Conservation (phyloP, 2,113 vertebrate species). For the Phalacrocorax brasilianus region DNA sequence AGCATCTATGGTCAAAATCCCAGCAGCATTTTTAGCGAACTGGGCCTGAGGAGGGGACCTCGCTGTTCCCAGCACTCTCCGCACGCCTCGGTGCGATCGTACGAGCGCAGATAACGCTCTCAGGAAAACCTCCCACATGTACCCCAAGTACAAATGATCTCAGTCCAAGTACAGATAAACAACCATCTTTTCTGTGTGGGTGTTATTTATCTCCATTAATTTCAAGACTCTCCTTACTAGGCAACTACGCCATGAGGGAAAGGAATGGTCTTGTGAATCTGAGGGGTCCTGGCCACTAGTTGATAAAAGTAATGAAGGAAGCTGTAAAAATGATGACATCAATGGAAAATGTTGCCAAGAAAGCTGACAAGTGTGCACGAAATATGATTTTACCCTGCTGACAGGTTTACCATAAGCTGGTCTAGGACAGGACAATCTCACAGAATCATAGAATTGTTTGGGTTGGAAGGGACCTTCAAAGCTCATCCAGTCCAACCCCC, state of each 20-base stretch:
- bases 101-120: neutral
- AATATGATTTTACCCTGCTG: neutral
- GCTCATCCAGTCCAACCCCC: no score
- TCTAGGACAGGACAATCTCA: neutral
- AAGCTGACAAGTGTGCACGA: neutral
- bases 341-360: neutral
- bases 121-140: neutral
- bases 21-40: neutral
- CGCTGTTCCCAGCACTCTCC: neutral
- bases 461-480: no score
- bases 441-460: no score
- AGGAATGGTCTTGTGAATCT: neutral
- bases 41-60: neutral
- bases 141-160: neutral
- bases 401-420: fast-evolving
- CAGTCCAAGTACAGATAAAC: neutral
- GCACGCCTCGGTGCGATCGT: fast-evolving
- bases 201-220: neutral
- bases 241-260: fast-evolving
- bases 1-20: fast-evolving
- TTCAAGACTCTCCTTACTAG: neutral
- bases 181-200: no score
- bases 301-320: neutral
- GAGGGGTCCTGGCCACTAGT: neutral
- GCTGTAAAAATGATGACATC: neutral